phyloP scores from a whole-genome alignment of 1,140 invertebrate genomes.

The Diabrotica virgifera region DNA sequence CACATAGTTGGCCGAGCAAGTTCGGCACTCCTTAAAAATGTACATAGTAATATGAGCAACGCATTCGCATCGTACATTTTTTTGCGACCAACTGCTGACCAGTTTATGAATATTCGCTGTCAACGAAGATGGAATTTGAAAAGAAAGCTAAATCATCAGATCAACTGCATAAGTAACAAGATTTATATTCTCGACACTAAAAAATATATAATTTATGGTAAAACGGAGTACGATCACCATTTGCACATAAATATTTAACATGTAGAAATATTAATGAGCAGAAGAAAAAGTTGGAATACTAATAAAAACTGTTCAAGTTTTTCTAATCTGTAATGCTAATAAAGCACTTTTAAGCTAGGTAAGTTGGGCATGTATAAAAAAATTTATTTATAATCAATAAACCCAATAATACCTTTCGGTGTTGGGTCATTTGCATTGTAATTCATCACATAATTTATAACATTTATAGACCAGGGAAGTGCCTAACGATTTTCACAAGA shows the following conservation, averaged over 20 bases:
- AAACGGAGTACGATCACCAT: slow-evolving; percentile 16
- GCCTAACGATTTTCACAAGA: no score
- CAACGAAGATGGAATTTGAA: slow-evolving; percentile 16
- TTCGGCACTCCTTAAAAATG: slow-evolving; percentile 12
- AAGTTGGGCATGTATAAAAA: neutral
- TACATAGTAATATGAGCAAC: slow-evolving; percentile 13
- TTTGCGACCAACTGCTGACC: slow-evolving; percentile 9
- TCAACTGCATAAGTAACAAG: slow-evolving; percentile 16
- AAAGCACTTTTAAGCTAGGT: neutral
- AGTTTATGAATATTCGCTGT: slow-evolving; percentile 23
- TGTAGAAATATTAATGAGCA: slow-evolving; percentile 20
- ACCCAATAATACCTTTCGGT: neutral
- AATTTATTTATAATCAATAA: neutral
- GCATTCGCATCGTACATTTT: slow-evolving; percentile 10
- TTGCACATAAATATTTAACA: slow-evolving; percentile 20
- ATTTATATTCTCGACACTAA: slow-evolving; percentile 17
- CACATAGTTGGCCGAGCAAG: slow-evolving; percentile 9
- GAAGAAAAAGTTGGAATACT: slow-evolving; percentile 20
- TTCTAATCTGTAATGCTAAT: slow-evolving; percentile 17
- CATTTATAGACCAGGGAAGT: no score
- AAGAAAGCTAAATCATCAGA: slow-evolving; percentile 20
- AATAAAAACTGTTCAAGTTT: slow-evolving; percentile 9
- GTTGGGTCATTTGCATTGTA: neutral
- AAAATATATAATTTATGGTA: slow-evolving; percentile 23
- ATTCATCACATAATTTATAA: neutral